Percentiles rank a stretch among this genome's conserved stretches.
Evolutionary conservation across 2,113 vertebrate species (phyloP).

Genomic region (Eulacestoma nigropectus): DNA sequence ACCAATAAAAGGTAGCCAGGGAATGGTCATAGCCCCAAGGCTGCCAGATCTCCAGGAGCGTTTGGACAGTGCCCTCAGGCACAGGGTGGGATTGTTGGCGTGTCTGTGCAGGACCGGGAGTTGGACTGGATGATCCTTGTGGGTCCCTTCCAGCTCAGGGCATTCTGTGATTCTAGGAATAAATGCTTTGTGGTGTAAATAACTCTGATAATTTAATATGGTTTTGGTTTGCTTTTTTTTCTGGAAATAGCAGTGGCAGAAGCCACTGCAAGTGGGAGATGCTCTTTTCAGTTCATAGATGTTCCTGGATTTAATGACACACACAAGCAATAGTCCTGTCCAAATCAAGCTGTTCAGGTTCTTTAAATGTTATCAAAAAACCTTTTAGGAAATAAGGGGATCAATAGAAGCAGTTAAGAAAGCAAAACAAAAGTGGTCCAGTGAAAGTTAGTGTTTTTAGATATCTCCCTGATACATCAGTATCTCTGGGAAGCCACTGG

Average conservation of each 20-base stretch:
- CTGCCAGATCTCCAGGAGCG: neutral
- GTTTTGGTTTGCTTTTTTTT: neutral
- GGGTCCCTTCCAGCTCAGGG: neutral
- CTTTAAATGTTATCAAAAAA: neutral
- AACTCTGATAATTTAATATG: neutral
- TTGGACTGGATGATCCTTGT: neutral
- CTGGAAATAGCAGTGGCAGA: neutral
- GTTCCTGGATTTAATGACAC: neutral
- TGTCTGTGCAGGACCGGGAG: neutral
- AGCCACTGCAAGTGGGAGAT: neutral
- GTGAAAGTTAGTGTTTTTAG: neutral
- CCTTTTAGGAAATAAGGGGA: neutral
- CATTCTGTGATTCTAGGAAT: neutral
- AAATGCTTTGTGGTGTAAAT: neutral
- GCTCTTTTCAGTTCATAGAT: neutral
- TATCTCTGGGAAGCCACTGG: neutral
- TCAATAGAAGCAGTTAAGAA: neutral
- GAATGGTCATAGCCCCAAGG: neutral
- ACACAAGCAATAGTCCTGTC: neutral
- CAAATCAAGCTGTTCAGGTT: neutral
- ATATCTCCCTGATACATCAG: neutral
- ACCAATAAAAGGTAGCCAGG: rapidly evolving
- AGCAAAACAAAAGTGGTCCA: neutral
- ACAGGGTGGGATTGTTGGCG: neutral
- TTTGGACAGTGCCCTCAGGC: neutral